Evolutionary conservation across 2,113 vertebrate species (phyloP), one percentile per base, ranked within the genome.

Genomic region (Phyllopteryx taeniolatus): DNA sequence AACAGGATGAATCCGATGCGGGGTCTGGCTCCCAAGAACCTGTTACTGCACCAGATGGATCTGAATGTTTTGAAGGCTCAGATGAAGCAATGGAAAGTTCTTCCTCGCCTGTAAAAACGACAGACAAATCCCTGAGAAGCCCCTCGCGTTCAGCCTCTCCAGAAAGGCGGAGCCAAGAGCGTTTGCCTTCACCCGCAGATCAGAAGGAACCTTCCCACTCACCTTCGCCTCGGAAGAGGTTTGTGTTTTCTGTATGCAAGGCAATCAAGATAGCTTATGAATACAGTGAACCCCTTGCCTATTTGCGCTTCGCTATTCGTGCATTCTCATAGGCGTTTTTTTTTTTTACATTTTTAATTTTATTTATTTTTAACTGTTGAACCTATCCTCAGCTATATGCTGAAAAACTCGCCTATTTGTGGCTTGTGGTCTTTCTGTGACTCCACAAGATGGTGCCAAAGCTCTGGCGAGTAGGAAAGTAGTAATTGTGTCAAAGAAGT

Each of bases 181-280:
- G 64, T 20, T 91, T 89, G 2, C 74, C 8, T 53, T 93, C 92
- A 9, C 92, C 91, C 17, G 3, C 77, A 0, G 61, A 61, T 35
- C 56, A 11, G 5, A 79, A 73, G 46, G 92, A 92, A 68, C 87
- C 64, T 14, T 92, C 91, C 39, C 88, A 84, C 56, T 92, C 92
- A 63, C 69, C 70, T 66, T 90, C 91, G 35, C 86, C 89, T 5
- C 83, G 44, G 31, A 66, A 47, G 44, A 89, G 89, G 88, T 91
- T 63, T 66, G 88, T 83, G 11, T 20, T 46, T 46, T 65, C 2
- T 14, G 43, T 46, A 31, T 43, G 8, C 60, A 62, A 20, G 53
- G 4, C 4, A 8, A 11, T 9, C 9, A 56, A 56, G 44, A 19
- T 20, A 20, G 17, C 19, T 53, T 20, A 17, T 53, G 49, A 53